Conservation (phyloP, 2,113 vertebrate species). For the Atlantisia rogersi region DNA sequence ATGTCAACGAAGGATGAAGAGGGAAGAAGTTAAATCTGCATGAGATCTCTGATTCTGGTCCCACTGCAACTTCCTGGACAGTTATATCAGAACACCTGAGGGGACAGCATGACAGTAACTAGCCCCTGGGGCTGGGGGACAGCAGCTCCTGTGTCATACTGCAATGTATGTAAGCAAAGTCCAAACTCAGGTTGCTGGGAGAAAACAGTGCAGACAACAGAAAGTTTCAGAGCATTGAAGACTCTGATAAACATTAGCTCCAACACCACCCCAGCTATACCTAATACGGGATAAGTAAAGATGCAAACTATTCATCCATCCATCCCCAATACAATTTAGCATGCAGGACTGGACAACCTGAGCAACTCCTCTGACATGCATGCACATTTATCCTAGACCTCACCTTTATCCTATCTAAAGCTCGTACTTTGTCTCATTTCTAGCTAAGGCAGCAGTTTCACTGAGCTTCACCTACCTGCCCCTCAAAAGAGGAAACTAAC, state of each 20-base stretch:
- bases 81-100: neutral
- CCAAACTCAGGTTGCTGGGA: neutral
- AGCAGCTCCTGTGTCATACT: neutral
- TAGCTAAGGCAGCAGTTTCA: neutral
- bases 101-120: neutral
- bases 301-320: neutral
- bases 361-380: neutral
- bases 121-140: neutral
- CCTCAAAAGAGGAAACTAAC: neutral
- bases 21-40: neutral
- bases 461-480: neutral
- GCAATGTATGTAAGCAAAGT: neutral
- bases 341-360: neutral
- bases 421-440: neutral
- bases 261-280: neutral
- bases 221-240: neutral
- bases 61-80: rapidly evolving
- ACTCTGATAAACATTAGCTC: neutral
- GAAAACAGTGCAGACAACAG: neutral
- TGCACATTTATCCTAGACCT: neutral
- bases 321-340: rapidly evolving
- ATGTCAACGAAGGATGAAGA: neutral
- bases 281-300: neutral
- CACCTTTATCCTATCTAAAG: neutral
- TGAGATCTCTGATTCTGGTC: neutral